phyloP scores from a whole-genome alignment of 2,113 vertebrate genomes.

The Cairina moschata region DNA sequence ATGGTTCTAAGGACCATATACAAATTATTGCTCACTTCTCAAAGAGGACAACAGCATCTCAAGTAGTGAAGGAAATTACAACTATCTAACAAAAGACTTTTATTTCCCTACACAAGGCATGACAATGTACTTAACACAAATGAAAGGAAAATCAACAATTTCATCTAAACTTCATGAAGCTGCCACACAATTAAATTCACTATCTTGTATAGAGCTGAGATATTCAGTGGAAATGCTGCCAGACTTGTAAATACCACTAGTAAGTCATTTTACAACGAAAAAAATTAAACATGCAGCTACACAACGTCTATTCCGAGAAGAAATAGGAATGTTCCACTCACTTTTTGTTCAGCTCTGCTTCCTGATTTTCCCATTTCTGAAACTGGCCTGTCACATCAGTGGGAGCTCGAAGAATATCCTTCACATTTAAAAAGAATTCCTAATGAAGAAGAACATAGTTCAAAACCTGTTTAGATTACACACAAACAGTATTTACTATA shows the following conservation, averaged over 20 bases:
- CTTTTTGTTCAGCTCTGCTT: slow-evolving; percentile 86
- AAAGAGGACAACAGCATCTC: not conserved
- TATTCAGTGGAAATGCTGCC: not conserved
- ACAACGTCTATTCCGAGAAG: not conserved
- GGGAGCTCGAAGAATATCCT: slow-evolving; percentile 88
- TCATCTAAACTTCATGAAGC: not conserved
- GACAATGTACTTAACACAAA: not conserved
- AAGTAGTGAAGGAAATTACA: not conserved
- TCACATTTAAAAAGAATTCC: slow-evolving; percentile 98
- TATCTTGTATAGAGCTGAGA: not conserved
- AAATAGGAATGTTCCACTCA: slow-evolving; percentile 56
- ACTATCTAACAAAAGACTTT: not conserved
- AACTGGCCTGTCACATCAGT: slow-evolving; percentile 84
- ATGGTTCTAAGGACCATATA: not conserved
- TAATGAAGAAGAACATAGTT: slow-evolving; percentile 45
- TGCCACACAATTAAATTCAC: not conserved
- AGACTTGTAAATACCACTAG: not conserved
- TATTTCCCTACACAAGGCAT: not conserved
- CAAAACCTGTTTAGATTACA: not conserved
- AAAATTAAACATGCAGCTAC: not conserved
- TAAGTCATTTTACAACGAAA: not conserved
- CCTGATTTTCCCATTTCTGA: slow-evolving; percentile 92
- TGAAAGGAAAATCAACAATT: not conserved
- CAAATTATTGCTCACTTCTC: not conserved
- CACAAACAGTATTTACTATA: not conserved